Percentiles rank a stretch among this genome's conserved stretches.
These are phyloP conservation scores for Paramisgurnus dabryanus DNA, from an alignment of 2,113 vertebrate species.

Conservation along the genomic window DNA sequence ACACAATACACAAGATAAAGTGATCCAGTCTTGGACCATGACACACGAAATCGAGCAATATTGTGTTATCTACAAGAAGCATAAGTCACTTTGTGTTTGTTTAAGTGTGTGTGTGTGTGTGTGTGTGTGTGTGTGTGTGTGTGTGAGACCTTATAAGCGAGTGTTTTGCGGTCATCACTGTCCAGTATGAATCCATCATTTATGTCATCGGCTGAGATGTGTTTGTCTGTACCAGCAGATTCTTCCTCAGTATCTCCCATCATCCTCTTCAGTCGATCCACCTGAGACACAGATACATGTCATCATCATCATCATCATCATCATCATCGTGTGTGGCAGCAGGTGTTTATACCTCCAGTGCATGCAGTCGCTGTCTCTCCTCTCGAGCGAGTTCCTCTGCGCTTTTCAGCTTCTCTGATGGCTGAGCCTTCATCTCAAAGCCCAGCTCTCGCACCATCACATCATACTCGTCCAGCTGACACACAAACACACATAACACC, in stretches of 20 bases:
- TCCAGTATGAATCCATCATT: conserved; percentile 89
- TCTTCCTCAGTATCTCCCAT: conserved; percentile 72
- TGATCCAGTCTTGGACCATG: too few species aligned
- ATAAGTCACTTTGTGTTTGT: not conserved
- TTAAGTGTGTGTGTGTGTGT: not conserved
- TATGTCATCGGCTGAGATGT: conserved; percentile 90
- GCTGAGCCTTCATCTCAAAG: conserved; percentile 96
- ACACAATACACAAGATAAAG: too few species aligned
- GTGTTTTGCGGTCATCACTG: conserved; percentile 78
- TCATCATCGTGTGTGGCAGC: not conserved
- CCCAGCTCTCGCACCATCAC: conserved; percentile 91
- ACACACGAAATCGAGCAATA: too few species aligned
- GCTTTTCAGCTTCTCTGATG: conserved; percentile 89
- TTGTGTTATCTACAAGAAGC: too few species aligned
- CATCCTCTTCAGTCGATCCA: conserved; percentile 90
- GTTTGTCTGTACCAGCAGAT: conserved; percentile 61
- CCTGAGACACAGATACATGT: conserved; percentile 68
- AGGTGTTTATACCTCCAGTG: conserved; percentile 80
- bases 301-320: not conserved
- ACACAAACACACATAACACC: conserved; percentile 21
- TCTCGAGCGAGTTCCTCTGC: conserved; percentile 88
- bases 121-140: not conserved
- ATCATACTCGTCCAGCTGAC: conserved; percentile 89
- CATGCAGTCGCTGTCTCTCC: conserved; percentile 80
- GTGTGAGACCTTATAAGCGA: conserved; percentile 82